phyloP scores from a whole-genome alignment of 1,140 invertebrate species.

The Diorhabda elongata region DNA sequence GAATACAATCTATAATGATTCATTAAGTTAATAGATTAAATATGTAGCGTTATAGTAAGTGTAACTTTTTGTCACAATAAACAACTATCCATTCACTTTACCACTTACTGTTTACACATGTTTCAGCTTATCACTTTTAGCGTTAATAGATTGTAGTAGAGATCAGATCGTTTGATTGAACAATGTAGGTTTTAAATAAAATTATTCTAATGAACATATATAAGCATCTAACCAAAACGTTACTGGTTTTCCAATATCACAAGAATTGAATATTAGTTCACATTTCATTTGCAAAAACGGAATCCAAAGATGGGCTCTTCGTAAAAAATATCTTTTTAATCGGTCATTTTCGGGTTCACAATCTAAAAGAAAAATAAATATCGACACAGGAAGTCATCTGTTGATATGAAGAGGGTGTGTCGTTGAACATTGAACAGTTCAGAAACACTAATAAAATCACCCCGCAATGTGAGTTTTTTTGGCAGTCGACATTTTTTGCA shows the following conservation, averaged over 20 bases:
- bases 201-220: background rate
- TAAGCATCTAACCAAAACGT: background rate
- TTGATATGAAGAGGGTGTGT: constrained; percentile 44
- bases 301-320: background rate
- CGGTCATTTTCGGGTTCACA: background rate
- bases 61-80: no score
- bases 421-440: constrained; percentile 36
- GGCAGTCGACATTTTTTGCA: constrained; percentile 43
- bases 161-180: no score
- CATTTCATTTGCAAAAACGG: background rate
- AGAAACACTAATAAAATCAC: constrained; percentile 39
- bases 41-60: no score
- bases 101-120: no score
- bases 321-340: background rate
- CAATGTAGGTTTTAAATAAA: no score
- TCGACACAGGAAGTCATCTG: constrained; percentile 34
- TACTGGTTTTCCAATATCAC: background rate
- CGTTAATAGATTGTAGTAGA: no score
- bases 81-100: no score
- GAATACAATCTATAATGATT: no score
- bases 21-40: no score
- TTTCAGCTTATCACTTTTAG: no score
- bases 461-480: constrained; percentile 34
- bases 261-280: constrained; percentile 3
- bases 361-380: constrained; percentile 16